phyloP scores from a whole-genome alignment of 2,888 invertebrate genomes.

The Noctua janthe region DNA sequence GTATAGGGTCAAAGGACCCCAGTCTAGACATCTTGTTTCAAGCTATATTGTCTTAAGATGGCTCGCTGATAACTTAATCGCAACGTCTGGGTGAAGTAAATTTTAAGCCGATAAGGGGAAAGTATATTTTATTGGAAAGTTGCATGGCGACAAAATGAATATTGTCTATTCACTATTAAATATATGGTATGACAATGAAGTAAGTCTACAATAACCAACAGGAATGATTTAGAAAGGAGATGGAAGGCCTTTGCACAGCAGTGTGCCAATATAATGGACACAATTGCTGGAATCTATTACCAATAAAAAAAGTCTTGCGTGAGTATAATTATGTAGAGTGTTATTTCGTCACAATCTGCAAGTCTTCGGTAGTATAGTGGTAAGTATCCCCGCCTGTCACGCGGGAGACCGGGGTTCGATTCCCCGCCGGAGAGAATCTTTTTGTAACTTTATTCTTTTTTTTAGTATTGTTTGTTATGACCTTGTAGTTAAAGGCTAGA shows the following conservation, averaged over 20 bases:
- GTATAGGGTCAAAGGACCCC: conserved; percentile 70
- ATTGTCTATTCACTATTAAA: not conserved
- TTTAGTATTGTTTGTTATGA: not conserved
- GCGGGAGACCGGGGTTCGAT: conserved; percentile 91
- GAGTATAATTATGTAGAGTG: not conserved
- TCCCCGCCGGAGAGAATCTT: conserved; percentile 87
- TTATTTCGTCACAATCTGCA: conserved; percentile 12
- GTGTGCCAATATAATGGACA: not conserved
- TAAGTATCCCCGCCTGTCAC: conserved; percentile 91
- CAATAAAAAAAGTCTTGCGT: not conserved
- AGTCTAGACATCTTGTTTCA: conserved; percentile 68
- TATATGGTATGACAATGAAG: not conserved
- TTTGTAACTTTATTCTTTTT: conserved; percentile 49
- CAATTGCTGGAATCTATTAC: not conserved
- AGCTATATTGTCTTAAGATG: conserved; percentile 53
- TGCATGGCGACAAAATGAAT: not conserved
- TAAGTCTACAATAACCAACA: not conserved
- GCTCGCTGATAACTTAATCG: conserved; percentile 48
- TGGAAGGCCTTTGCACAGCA: not conserved
- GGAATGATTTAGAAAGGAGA: not conserved
- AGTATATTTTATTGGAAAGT: not conserved
- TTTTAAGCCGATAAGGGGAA: conserved; percentile 6
- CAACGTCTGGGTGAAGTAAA: conserved; percentile 30
- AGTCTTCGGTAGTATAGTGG: conserved; percentile 90
- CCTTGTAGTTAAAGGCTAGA: not conserved